These are phyloP conservation scores for Radopholus similis DNA, from an alignment of 1,140 invertebrate species.

Conservation along the genomic window DNA sequence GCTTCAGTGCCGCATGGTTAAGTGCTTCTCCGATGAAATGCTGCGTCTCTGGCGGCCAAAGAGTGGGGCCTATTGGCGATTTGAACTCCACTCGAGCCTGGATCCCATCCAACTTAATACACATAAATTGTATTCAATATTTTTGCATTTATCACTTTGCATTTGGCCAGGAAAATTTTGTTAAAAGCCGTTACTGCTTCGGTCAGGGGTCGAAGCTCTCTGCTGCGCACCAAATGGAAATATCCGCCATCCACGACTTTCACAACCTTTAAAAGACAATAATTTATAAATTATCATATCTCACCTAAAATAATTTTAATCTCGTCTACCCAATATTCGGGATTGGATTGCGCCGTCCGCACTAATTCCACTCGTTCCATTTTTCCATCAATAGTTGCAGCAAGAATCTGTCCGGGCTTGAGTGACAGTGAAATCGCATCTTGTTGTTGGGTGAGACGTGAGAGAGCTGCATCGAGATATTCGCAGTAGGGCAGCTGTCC, in stretches of 20 bases:
- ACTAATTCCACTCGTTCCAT: slow-evolving; percentile 29
- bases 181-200: slow-evolving; percentile 25
- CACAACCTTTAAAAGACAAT: slow-evolving; percentile 11
- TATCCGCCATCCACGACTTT: slow-evolving; percentile 24
- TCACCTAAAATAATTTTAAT: not conserved
- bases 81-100: not conserved
- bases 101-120: slow-evolving; percentile 1
- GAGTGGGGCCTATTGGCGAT: not conserved
- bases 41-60: slow-evolving; percentile 16
- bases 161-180: slow-evolving; percentile 24
- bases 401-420: slow-evolving; percentile 16
- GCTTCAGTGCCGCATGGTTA: not conserved
- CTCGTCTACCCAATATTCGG: slow-evolving; percentile 13
- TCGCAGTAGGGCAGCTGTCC: slow-evolving; percentile 12
- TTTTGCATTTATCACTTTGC: slow-evolving; percentile 6
- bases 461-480: slow-evolving; percentile 11
- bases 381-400: slow-evolving; percentile 14
- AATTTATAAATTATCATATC: not conserved
- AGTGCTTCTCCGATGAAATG: slow-evolving; percentile 9
- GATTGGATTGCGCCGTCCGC: not conserved
- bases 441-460: not conserved
- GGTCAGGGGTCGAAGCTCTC: slow-evolving; percentile 15
- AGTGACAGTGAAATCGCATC: too few species aligned
- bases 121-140: not conserved
- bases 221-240: slow-evolving; percentile 15